These are phyloP conservation scores for Cacatua alba DNA, from an alignment of 2,113 vertebrate species.

Conservation along the genomic window DNA sequence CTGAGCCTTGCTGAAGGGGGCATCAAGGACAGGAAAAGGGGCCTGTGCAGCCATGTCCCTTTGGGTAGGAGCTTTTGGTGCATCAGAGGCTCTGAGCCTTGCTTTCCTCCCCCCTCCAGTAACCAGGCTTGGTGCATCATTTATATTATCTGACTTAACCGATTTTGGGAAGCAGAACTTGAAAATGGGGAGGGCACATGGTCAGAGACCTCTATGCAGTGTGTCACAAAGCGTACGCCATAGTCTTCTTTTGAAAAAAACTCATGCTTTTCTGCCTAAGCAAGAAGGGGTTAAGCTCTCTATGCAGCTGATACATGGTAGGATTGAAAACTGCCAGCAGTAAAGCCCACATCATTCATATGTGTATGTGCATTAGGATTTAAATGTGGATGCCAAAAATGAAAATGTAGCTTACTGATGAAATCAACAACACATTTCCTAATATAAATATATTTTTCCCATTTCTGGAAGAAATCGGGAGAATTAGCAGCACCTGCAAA, in stretches of 20 bases:
- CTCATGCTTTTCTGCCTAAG: neutral
- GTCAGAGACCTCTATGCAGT: neutral
- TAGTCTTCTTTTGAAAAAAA: neutral
- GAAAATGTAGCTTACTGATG: conserved; percentile 54
- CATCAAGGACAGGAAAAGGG: neutral
- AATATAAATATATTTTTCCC: conserved; percentile 41
- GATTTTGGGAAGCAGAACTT: neutral
- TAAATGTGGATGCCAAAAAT: conserved; percentile 61
- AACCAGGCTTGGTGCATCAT: neutral
- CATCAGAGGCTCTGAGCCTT: neutral
- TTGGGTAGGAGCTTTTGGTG: neutral
- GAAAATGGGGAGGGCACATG: neutral
- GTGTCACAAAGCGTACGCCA: neutral
- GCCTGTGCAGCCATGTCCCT: accelerated
- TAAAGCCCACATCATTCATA: conserved; percentile 22
- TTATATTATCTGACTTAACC: neutral
- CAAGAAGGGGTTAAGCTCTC: conserved; percentile 33
- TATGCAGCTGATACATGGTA: neutral
- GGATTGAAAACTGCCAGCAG: conserved; percentile 53
- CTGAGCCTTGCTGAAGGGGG: neutral
- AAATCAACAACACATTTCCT: conserved; percentile 28
- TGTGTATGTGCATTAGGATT: conserved; percentile 21
- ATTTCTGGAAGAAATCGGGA: conserved; percentile 9
- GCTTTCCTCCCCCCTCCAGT: neutral
- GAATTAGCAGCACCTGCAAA: conserved; percentile 46